Evolutionary conservation across 2,888 invertebrate genomes (phyloP).

Genomic region (Drosophila subquinaria): DNA sequence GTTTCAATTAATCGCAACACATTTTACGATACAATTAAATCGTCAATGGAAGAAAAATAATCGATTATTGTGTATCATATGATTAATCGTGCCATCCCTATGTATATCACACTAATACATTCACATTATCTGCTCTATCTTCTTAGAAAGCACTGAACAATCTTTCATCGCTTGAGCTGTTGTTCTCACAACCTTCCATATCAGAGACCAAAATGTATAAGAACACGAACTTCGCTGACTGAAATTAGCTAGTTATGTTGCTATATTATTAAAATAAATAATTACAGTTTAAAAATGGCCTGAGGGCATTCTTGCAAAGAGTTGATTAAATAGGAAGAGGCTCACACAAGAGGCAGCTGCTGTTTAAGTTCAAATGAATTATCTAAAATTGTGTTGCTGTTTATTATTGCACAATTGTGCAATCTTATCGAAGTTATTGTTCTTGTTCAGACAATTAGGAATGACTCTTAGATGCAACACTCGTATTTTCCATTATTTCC

Average conservation of each 20-base stretch:
- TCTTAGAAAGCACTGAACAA: too few species aligned
- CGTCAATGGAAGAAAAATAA: too few species aligned
- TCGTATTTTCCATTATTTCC: constrained; percentile 50
- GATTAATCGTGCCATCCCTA: too few species aligned
- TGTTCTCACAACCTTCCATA: too few species aligned
- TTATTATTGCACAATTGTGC: constrained; percentile 40
- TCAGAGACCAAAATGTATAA: too few species aligned
- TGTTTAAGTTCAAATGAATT: constrained; percentile 45
- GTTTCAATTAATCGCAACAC: too few species aligned
- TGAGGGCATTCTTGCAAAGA: background rate
- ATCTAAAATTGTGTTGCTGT: constrained; percentile 55
- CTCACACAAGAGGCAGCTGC: background rate
- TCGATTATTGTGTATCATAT: too few species aligned
- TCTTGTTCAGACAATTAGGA: constrained; percentile 45
- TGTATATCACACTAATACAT: too few species aligned
- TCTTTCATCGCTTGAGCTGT: too few species aligned
- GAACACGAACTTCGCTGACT: background rate
- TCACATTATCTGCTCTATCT: too few species aligned
- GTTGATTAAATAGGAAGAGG: background rate
- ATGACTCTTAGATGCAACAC: constrained; percentile 19
- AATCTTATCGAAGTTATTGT: constrained; percentile 10
- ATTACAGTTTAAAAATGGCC: background rate
- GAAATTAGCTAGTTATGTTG: background rate
- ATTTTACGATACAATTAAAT: too few species aligned
- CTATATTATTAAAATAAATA: background rate